Base-by-base conservation (phyloP, 2,888 invertebrate species). In the Venustoraphidia nigricollis region DNA sequence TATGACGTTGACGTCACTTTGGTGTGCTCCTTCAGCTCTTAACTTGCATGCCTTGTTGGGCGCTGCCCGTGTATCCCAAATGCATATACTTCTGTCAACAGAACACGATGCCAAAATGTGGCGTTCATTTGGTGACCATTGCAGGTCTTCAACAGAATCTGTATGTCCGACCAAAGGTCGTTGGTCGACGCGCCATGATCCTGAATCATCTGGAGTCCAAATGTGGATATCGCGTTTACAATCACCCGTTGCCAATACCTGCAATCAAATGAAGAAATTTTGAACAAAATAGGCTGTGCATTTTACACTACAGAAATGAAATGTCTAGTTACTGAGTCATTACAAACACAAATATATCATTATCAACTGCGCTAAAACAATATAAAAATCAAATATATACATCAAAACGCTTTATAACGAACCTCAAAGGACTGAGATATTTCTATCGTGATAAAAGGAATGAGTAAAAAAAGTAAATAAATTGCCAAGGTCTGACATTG, bases 41-140 rank as follows among this genome's bases (percentile, higher is more conserved):
- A 96, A 65, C 87, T 95, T 95, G 61, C 93, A 93, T 0, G 94
- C 92, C 62, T 91, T 88, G 47, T 77, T 77, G 0, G 92, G 88
- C 5, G 83, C 73, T 2, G 83, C 87, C 62, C 98, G 76, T 8
- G 84, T 83, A 65, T 98, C 98, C 97, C 97, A 98, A 61, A 99
- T 84, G 58, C 93, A 81, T 54, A 99, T 87, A 52, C 84, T 82
- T 69, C 81, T 86, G 62, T 92, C 92, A 3, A 89, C 83, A 27
- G 91, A 91, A 68, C 90, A 91, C 9, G 91, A 84, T 37, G 91
- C 90, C 46, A 92, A 68, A 1, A 94, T 94, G 68, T 86, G 78
- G 55, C 75, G 73, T 70, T 98, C 98, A 68, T 83, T 94, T 2
- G 96, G 96, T 50, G 96, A 96, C 98, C 98, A 98, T 62, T 97